Conservation (phyloP, 2,888 invertebrate genomes). For the Pedicia rivosa region DNA sequence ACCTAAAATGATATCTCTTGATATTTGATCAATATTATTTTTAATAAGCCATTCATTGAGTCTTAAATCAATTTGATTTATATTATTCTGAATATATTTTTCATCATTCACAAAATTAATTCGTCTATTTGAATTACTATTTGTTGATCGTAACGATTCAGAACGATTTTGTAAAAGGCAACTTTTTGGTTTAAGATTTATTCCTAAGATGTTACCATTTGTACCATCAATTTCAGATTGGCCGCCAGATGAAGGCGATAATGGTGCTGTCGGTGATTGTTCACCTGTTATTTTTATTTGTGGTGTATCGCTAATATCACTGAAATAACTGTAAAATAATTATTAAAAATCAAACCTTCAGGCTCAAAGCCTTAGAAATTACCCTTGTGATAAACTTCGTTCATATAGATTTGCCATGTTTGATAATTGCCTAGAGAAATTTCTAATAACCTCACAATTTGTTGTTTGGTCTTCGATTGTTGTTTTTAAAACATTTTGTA, state of each 20-base stretch:
- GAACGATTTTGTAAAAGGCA: neutral
- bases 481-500: conserved; percentile 51
- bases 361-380: neutral
- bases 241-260: neutral
- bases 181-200: neutral
- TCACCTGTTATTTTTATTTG: conserved; percentile 8
- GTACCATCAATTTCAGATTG: conserved; percentile 2
- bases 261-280: conserved; percentile 9
- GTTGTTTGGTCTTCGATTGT: conserved; percentile 51
- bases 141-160: neutral
- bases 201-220: conserved; percentile 1
- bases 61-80: conserved; percentile 32
- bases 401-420: conserved; percentile 11
- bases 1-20: conserved; percentile 46
- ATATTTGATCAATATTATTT: conserved; percentile 48
- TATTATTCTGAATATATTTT: conserved; percentile 1
- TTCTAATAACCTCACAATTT: conserved; percentile 41
- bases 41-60: conserved; percentile 57
- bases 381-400: conserved; percentile 15
- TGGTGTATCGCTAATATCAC: conserved; percentile 12
- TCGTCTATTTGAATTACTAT: neutral
- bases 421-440: conserved; percentile 26
- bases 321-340: conserved; percentile 12
- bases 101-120: conserved; percentile 3
- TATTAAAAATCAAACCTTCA: neutral